Conservation (phyloP, 2,797 vertebrate species). For the Gobionotothen gibberifrons region DNA sequence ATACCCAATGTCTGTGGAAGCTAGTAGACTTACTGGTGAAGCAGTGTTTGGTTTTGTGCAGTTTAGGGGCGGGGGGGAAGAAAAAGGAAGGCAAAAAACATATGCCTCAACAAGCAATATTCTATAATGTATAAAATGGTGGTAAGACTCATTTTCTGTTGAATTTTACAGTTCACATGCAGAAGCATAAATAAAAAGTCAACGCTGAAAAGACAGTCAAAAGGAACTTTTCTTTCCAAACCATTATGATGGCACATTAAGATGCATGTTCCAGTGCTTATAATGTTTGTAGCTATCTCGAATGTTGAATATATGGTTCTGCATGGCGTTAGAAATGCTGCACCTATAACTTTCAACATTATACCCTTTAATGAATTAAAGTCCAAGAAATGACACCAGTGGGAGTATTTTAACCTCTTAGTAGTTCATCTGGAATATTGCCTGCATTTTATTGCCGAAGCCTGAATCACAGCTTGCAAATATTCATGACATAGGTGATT, state of each 20-base stretch:
- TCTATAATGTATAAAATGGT: background rate
- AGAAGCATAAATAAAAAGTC: background rate
- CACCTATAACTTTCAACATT: background rate
- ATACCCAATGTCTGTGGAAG: constrained; percentile 69
- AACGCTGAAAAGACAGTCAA: background rate
- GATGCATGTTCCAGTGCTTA: background rate
- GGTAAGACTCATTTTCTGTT: background rate
- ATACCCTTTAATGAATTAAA: constrained; percentile 17
- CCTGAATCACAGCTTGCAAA: constrained; percentile 28
- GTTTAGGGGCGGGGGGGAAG: constrained; percentile 19
- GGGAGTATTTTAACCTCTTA: constrained; percentile 20
- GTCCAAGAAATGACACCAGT: constrained; percentile 25
- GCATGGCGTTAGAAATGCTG: background rate
- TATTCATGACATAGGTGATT: constrained; percentile 36
- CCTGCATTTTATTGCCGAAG: constrained; percentile 22
- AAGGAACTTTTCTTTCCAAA: background rate
- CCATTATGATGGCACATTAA: background rate
- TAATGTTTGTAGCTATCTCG: background rate
- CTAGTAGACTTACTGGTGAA: constrained; percentile 53
- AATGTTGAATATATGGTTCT: background rate
- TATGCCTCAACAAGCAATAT: background rate
- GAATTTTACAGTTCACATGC: background rate
- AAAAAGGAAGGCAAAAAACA: constrained; percentile 9
- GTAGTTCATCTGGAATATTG: constrained; percentile 34
- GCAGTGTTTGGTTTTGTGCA: constrained; percentile 27